Evolutionary conservation across 2,113 vertebrate genomes (phyloP).

Genomic region (Paradoxurus hermaphroditus): DNA sequence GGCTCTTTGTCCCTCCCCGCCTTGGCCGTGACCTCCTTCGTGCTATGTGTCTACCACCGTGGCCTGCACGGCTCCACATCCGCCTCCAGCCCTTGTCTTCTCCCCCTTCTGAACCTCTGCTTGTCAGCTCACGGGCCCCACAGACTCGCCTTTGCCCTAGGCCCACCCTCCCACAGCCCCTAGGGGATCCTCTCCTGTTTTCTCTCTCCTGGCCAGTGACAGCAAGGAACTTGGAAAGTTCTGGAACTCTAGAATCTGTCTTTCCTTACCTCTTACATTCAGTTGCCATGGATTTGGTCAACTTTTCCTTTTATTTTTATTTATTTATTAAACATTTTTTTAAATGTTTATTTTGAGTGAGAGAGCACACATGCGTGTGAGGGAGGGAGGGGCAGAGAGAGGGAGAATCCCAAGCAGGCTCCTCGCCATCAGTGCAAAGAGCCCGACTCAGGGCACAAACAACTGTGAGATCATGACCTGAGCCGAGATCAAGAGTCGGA

Average conservation of each 20-base stretch:
- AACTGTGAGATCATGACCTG: too few relatives aligned
- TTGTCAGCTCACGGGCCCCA: not conserved
- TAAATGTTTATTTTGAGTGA: too few relatives aligned
- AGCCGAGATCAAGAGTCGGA: too few relatives aligned
- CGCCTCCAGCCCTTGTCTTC: not conserved
- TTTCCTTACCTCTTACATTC: too few relatives aligned
- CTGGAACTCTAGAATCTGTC: not conserved
- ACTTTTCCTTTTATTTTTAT: not conserved
- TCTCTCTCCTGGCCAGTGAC: not conserved
- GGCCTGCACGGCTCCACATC: not conserved
- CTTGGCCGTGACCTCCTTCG: not conserved
- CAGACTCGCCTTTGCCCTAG: not conserved
- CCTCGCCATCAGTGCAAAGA: too few relatives aligned
- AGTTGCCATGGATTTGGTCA: not conserved
- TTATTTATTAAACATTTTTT: too few relatives aligned
- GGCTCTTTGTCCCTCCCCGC: not conserved
- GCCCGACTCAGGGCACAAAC: too few relatives aligned
- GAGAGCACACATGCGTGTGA: too few relatives aligned
- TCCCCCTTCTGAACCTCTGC: not conserved
- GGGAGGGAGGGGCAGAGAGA: too few relatives aligned
- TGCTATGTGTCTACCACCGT: not conserved
- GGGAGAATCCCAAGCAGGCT: too few relatives aligned
- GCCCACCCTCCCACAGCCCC: not conserved
- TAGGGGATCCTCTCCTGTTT: too few relatives aligned
- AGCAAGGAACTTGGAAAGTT: not conserved